These are phyloP conservation scores for Canis aureus DNA, from an alignment of 2,113 vertebrate genomes.

Conservation along the genomic window DNA sequence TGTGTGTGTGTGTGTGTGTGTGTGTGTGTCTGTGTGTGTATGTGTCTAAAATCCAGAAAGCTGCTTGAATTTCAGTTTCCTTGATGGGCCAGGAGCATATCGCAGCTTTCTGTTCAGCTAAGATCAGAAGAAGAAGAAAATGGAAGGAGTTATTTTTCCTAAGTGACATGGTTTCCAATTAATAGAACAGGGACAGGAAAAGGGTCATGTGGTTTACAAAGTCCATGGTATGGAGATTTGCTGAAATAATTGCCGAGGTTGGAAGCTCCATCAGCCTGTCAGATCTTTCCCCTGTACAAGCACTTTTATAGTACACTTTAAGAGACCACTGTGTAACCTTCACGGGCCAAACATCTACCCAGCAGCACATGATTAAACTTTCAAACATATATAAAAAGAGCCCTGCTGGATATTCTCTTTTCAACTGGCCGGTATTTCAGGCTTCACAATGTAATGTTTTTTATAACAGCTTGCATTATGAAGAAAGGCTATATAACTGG, in stretches of 20 bases:
- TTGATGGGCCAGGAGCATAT: not conserved
- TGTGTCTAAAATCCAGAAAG: not conserved
- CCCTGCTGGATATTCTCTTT: conserved; percentile 61
- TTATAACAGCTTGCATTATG: conserved; percentile 66
- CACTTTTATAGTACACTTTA: conserved; percentile 56
- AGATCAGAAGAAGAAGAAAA: conserved; percentile 32
- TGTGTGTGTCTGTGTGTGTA: not conserved
- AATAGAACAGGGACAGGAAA: conserved; percentile 5
- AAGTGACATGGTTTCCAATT: conserved; percentile 62
- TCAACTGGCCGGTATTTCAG: conserved; percentile 61
- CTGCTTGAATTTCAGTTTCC: not conserved
- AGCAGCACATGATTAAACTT: conserved; percentile 76
- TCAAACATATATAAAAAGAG: conserved; percentile 77
- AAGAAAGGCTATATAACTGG: conserved; percentile 2
- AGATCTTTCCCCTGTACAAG: not conserved
- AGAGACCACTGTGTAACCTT: conserved; percentile 72
- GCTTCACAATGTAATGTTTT: conserved; percentile 6
- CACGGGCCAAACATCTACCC: conserved; percentile 66
- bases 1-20: not conserved
- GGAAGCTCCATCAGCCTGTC: conserved; percentile 44
- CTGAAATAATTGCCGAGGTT: conserved; percentile 64
- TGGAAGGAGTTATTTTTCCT: conserved; percentile 45
- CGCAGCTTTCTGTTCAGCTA: not conserved
- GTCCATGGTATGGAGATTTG: not conserved
- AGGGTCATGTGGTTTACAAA: not conserved